These are phyloP conservation scores for Riparia riparia DNA, from an alignment of 2,113 vertebrate species.

Conservation along the genomic window DNA sequence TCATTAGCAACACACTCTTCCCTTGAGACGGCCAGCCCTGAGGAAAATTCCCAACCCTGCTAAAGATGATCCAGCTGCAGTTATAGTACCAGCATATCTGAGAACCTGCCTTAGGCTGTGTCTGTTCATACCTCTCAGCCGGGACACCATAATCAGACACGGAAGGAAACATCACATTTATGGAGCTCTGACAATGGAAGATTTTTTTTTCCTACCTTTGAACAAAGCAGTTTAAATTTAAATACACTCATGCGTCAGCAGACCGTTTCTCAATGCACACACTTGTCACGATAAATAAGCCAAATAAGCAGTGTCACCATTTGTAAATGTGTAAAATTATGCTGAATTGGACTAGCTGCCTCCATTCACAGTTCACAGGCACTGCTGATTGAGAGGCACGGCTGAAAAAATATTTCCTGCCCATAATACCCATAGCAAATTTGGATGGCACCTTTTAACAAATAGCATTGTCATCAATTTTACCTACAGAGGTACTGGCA, in stretches of 20 bases:
- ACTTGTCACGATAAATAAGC: not conserved
- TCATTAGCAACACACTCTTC: not conserved
- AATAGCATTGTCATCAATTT: not conserved
- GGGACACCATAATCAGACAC: not conserved
- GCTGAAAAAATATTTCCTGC: not conserved
- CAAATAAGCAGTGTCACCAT: not conserved
- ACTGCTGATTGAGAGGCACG: not conserved
- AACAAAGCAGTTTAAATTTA: not conserved
- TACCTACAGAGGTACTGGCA: not conserved
- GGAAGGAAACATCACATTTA: not conserved
- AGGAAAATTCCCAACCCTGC: not conserved
- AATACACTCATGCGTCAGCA: not conserved
- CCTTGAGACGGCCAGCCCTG: not conserved
- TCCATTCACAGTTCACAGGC: not conserved
- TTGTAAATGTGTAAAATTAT: not conserved
- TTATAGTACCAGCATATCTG: not conserved
- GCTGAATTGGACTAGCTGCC: not conserved
- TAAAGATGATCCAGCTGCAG: not conserved
- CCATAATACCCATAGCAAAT: not conserved
- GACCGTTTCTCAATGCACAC: not conserved
- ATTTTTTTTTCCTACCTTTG: not conserved
- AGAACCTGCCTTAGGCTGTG: not conserved
- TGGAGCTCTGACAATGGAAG: not conserved
- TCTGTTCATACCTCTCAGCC: not conserved
- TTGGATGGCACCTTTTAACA: not conserved